A percentile compares a stretch with the other conserved stretches of the same genome.
phyloP scores from a whole-genome alignment of 2,113 vertebrate genomes.

The Ahaetulla prasina region DNA sequence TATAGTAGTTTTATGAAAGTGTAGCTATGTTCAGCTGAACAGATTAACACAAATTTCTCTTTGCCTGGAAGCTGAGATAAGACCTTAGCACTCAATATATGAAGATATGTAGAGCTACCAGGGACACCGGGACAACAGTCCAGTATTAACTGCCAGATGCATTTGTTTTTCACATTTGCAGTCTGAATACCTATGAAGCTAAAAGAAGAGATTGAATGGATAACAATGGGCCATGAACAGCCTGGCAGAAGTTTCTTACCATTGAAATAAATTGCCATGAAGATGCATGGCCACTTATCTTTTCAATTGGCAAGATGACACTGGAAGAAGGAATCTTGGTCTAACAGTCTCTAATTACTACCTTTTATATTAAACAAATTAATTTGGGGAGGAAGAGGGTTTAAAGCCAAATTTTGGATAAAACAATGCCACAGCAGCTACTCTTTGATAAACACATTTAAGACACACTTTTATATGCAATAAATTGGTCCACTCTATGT shows the following conservation, averaged over 20 bases:
- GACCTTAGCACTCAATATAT: not conserved
- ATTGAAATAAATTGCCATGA: not conserved
- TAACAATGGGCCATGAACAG: too few relatives aligned
- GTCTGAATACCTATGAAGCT: not conserved
- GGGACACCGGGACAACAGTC: not conserved
- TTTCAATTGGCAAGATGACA: not conserved
- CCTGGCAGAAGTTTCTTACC: not conserved
- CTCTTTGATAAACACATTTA: not conserved
- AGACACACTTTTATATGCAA: not conserved
- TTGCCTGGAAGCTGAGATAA: not conserved
- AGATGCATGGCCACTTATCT: not conserved
- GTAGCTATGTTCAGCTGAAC: not conserved
- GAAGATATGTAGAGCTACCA: not conserved
- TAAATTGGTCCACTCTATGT: not conserved
- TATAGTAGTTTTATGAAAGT: not conserved
- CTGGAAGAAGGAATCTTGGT: not conserved
- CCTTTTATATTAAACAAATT: not conserved
- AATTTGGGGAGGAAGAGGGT: not conserved
- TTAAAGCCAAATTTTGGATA: not conserved
- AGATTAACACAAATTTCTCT: not conserved
- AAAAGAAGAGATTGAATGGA: not conserved
- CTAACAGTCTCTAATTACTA: not conserved
- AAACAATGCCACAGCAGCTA: not conserved
- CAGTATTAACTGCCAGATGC: not conserved
- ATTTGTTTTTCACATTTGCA: not conserved